Evolutionary conservation across 2,888 invertebrate genomes (phyloP).

Genomic region (Anoncus sp.): DNA sequence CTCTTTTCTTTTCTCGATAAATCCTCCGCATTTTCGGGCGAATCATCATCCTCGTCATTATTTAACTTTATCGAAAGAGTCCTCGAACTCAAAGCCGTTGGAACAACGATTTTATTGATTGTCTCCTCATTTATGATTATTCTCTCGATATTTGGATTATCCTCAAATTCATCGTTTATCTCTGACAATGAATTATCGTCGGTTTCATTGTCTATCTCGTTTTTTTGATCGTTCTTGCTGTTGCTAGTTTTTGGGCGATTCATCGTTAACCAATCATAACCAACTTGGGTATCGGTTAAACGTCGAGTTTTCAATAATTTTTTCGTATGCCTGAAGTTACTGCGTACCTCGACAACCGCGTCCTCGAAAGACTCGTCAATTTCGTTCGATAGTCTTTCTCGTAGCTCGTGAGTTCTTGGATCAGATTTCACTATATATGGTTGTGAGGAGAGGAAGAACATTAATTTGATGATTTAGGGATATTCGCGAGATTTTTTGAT

Average conservation of each 20-base stretch:
- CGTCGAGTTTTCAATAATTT: constrained; percentile 74
- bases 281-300: constrained; percentile 72
- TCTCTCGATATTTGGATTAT: constrained; percentile 70
- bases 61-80: constrained; percentile 51
- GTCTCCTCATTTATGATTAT: constrained; percentile 76
- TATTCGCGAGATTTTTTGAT: neutral
- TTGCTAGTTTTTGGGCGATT: too few relatives aligned
- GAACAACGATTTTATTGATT: constrained; percentile 77
- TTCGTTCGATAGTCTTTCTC: constrained; percentile 34
- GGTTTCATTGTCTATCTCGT: constrained; percentile 25
- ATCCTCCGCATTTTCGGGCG: constrained; percentile 48
- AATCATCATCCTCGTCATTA: constrained; percentile 47
- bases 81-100: constrained; percentile 69
- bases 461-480: neutral
- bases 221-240: too few relatives aligned
- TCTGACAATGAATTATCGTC: constrained; percentile 13
- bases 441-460: too few relatives aligned
- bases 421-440: constrained; percentile 10
- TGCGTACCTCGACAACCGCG: constrained; percentile 67
- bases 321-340: constrained; percentile 65
- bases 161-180: constrained; percentile 43
- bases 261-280: constrained; percentile 68
- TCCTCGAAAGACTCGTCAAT: constrained; percentile 67
- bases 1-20: constrained; percentile 66
- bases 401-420: constrained; percentile 16